These are phyloP conservation scores for Sylvicola cinctus DNA, from an alignment of 2,888 invertebrate species.

Conservation along the genomic window DNA sequence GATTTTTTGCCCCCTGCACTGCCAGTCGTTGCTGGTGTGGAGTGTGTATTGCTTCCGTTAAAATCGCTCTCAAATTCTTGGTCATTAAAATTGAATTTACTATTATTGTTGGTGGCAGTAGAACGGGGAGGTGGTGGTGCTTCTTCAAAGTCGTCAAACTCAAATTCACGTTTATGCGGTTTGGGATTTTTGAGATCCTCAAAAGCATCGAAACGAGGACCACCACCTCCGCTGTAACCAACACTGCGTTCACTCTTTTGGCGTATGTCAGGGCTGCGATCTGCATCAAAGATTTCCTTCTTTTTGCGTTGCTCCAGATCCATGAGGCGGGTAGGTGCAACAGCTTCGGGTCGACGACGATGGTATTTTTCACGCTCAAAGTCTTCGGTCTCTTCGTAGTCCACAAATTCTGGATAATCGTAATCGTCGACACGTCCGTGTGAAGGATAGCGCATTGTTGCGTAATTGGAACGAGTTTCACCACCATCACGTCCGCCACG, in stretches of 20 bases:
- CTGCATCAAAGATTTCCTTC: conserved; percentile 8
- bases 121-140: conserved; percentile 20
- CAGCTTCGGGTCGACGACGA: background rate
- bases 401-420: conserved; percentile 12
- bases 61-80: conserved; percentile 25
- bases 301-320: conserved; percentile 19
- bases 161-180: conserved; percentile 10
- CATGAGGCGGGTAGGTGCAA: conserved; percentile 15
- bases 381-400: conserved; percentile 13
- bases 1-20: conserved; percentile 16
- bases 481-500: conserved; percentile 22
- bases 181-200: conserved; percentile 7
- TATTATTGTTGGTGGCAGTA: conserved; percentile 4
- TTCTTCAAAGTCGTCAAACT: conserved; percentile 21
- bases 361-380: conserved; percentile 13
- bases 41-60: conserved; percentile 9
- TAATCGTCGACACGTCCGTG: conserved; percentile 16
- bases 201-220: conserved; percentile 7
- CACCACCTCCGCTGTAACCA: conserved; percentile 7
- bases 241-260: conserved; percentile 6
- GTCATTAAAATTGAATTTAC: conserved; percentile 21
- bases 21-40: conserved; percentile 14
- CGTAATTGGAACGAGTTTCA: conserved; percentile 14
- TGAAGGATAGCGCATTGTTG: conserved; percentile 9
- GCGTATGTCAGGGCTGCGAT: conserved; percentile 3